Conservation (phyloP, 2,797 vertebrate species). For the Lemur catta region DNA sequence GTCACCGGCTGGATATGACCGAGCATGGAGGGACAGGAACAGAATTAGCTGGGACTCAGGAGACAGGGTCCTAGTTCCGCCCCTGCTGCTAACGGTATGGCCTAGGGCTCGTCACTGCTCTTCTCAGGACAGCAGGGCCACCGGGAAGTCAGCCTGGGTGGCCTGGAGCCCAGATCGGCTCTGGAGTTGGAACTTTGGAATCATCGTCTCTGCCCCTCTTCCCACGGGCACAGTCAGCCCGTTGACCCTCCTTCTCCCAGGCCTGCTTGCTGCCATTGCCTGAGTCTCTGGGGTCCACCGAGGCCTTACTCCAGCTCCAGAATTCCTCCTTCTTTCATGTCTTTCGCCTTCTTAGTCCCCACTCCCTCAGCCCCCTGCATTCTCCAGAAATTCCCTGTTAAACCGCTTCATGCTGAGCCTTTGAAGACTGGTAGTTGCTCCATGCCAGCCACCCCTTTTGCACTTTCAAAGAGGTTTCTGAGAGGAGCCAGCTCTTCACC, state of each 20-base stretch:
- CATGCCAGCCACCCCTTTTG: too few relatives aligned
- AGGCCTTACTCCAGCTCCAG: background rate
- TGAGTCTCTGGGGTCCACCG: background rate
- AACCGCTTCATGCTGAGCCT: too few relatives aligned
- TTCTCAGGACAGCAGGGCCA: background rate
- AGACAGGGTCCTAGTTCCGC: background rate
- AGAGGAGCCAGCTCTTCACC: background rate
- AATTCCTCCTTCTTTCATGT: background rate
- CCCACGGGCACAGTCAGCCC: rapidly evolving
- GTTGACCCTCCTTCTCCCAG: background rate
- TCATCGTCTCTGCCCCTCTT: background rate
- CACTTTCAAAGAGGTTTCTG: background rate
- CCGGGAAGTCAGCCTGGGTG: background rate
- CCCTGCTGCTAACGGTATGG: background rate
- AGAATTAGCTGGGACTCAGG: background rate
- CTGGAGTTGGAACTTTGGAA: background rate
- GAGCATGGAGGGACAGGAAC: too few relatives aligned
- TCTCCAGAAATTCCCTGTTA: background rate
- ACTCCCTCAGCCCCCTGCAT: background rate
- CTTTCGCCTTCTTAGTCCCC: background rate
- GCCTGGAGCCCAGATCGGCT: background rate
- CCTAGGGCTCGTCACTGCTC: background rate
- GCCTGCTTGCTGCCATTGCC: background rate
- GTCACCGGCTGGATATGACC: background rate
- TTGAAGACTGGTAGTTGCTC: too few relatives aligned